These are phyloP conservation scores for Drosophila gaucha DNA, from an alignment of 2,888 invertebrate species.

Conservation along the genomic window DNA sequence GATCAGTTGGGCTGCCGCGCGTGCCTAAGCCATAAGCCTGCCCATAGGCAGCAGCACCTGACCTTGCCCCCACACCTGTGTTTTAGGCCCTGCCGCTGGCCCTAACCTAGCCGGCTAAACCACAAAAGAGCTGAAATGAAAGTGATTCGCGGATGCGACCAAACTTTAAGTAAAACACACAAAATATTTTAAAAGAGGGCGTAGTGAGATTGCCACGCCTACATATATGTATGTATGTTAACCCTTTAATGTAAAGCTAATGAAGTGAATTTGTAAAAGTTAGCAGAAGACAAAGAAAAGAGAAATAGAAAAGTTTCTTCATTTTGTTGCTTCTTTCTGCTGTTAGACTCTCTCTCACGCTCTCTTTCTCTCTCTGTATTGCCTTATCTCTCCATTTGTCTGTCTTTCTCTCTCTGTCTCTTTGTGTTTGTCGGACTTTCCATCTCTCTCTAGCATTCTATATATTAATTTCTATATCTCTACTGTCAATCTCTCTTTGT, in stretches of 20 bases:
- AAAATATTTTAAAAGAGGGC: neutral
- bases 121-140: neutral
- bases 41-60: neutral
- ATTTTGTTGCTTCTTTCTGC: too few species aligned
- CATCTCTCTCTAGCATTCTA: too few species aligned
- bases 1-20: constrained; percentile 42
- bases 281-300: neutral
- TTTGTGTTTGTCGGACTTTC: neutral
- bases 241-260: neutral
- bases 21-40: constrained; percentile 23
- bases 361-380: too few species aligned
- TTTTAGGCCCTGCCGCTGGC: neutral
- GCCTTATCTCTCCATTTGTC: too few species aligned
- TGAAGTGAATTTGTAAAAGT: too few species aligned
- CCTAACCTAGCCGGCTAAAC: neutral
- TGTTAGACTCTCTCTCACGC: too few species aligned
- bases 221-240: too few species aligned
- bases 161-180: neutral
- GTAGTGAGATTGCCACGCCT: neutral
- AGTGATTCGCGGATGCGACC: neutral
- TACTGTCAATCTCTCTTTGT: neutral
- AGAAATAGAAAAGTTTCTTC: too few species aligned
- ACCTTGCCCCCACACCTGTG: too few species aligned
- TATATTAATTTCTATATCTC: neutral
- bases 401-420: neutral